These are phyloP conservation scores for Arctia plantaginis DNA, from an alignment of 2,888 invertebrate species.

Conservation along the genomic window DNA sequence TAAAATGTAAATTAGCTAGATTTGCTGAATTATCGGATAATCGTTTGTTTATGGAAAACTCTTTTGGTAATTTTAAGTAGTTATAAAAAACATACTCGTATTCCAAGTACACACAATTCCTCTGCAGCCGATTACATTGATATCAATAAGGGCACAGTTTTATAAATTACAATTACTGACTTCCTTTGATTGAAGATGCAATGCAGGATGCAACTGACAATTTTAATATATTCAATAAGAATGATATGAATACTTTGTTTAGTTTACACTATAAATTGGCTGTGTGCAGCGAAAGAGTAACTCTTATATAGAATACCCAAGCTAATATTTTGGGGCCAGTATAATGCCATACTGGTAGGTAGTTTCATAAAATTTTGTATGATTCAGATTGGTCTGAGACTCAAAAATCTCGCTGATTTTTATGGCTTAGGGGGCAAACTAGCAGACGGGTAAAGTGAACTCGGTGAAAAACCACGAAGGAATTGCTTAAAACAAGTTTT, in stretches of 20 bases:
- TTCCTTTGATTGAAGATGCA: conserved; percentile 21
- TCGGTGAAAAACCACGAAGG: background rate
- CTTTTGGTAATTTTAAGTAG: too few species aligned
- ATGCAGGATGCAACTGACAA: conserved; percentile 12
- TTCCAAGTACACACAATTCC: background rate
- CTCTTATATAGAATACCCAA: background rate
- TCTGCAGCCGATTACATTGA: background rate
- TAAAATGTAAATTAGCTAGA: too few species aligned
- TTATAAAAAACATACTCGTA: too few species aligned
- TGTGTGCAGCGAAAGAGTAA: background rate
- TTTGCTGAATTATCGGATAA: too few species aligned
- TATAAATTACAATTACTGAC: conserved; percentile 6
- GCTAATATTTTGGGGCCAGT: background rate
- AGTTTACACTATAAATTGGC: background rate
- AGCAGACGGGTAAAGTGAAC: background rate
- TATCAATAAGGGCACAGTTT: background rate
- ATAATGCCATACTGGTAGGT: background rate
- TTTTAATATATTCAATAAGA: background rate
- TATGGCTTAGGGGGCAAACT: background rate
- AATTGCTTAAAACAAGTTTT: background rate
- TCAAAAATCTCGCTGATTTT: background rate
- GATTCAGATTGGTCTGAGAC: background rate
- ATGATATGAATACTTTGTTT: background rate
- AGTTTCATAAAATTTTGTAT: background rate
- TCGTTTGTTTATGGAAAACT: too few species aligned